Evolutionary conservation across 2,888 invertebrate genomes (phyloP), one percentile per base, ranked within the genome.

Genomic region (Mantis religiosa): DNA sequence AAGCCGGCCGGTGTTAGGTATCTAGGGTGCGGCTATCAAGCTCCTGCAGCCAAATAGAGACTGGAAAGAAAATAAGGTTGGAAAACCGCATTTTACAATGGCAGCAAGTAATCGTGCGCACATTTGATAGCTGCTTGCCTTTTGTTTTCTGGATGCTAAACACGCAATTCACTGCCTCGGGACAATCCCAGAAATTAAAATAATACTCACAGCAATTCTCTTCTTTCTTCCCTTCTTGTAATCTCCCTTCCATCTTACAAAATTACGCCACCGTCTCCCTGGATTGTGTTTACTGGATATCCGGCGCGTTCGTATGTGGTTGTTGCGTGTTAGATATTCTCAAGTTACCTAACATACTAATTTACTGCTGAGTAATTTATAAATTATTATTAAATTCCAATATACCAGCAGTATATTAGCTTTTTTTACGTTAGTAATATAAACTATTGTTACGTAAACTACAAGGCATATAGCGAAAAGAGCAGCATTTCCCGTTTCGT

Each of bases 61-160:
- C 84, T 41, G 54, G 54, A 85, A 89, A 89, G 47, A 85, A 89
- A 89, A 89, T 88, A 84, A 84, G 82, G 82, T 84, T 89, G 28
- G 84, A 83, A 89, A 89, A 89, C 89, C 88, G 84, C 89, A 89
- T 88, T 89, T 89, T 89, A 89, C 87, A 89, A 88, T 85, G 82
- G 84, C 81, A 71, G 88, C 85, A 82, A 88, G 88, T 88, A 88
- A 88, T 88, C 84, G 84, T 85, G 88, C 27, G 84, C 84, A 81
- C 87, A 85, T 54, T 88, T n/a, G 82, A 28, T 85, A 27, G 85
- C 47, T 47, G 34, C 47, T 71, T 71, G 20, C 54, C 54, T 71
- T 71, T 71, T 87, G 87, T 84, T 25, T 89, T 87, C 47, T 41
- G 28, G 34, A 25, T 71, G 28, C 27, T 83, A 84, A 28, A 47